phyloP scores from a whole-genome alignment of 2,888 invertebrate genomes.

The Plusia festucae region DNA sequence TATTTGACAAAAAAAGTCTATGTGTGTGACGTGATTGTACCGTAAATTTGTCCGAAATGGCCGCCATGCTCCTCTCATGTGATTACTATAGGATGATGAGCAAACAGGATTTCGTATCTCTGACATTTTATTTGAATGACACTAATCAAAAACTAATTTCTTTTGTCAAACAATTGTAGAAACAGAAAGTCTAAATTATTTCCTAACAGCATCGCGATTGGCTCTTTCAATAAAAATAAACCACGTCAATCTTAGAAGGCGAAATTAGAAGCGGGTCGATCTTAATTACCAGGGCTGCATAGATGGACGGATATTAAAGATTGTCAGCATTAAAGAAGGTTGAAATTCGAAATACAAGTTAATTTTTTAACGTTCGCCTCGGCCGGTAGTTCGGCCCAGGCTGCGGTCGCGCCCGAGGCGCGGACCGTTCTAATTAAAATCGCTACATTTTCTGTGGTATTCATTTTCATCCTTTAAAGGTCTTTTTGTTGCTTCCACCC shows the following conservation, averaged over 20 bases:
- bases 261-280: constrained; percentile 43
- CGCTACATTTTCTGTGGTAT: constrained; percentile 84
- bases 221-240: not conserved
- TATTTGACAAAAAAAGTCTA: constrained; percentile 47
- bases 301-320: constrained; percentile 58
- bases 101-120: constrained; percentile 20
- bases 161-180: not conserved
- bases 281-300: constrained; percentile 65
- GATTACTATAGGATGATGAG: constrained; percentile 38
- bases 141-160: constrained; percentile 11
- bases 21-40: constrained; percentile 32
- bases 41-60: constrained; percentile 36
- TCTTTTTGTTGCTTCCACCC: constrained; percentile 82
- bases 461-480: constrained; percentile 85
- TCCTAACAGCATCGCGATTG: not conserved
- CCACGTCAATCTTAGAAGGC: constrained; percentile 17
- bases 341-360: constrained; percentile 63
- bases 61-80: constrained; percentile 26
- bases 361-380: constrained; percentile 61
- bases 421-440: constrained; percentile 86
- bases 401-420: constrained; percentile 82
- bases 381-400: constrained; percentile 72
- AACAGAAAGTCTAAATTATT: not conserved
- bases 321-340: constrained; percentile 64
- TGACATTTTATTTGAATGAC: constrained; percentile 27